Base-by-base conservation (phyloP, 2,888 invertebrate species). In the Melipona beecheii region DNA sequence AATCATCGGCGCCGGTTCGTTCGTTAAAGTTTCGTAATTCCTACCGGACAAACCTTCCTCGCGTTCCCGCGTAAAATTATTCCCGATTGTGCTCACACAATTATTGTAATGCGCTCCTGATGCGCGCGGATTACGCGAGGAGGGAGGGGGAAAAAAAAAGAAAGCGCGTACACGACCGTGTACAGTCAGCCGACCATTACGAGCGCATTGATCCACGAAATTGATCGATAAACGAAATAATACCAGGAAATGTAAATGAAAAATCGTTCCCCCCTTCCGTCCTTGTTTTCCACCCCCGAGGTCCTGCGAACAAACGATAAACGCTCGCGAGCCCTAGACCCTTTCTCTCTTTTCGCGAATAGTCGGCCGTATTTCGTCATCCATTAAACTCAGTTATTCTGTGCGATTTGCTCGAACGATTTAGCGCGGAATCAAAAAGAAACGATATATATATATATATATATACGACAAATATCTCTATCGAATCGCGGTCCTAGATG, bases 351-450 rank as follows among this genome's bases (percentile, higher is more conserved):
- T 56, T 60, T 9, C 60, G 9, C 62, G 21, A 62, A 65, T 36
- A 19, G 24, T 31, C 17, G 5, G 19, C 31, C 70, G 31, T 36
- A 3, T 19, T 68, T 21, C 36, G 65, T 56, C 73, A 58, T 75
- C 77, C 71, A 74, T 78, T 71, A 69, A 85, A 24, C 64, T 43
- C 43, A 36, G 75, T 62, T 71, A 81, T 78, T 79, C 75, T 13
- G 27, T 64, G 62, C 49, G 78, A 85, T 85, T 85, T 77, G 72
- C 78, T 85, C 72, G 50, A 64, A 43, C 15, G 81, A 85, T 85
- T 81, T 66, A 66, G 9, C 27, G 36, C n/a, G 50, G 50, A 13
- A 36, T 50, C 56, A 15, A 64, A 13, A 11, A n/a, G 58, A 66
- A 58, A 66, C 27, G 43, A 4, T 52, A 36, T 43, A 72, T 79